A percentile compares a stretch with the other conserved stretches of the same genome.
These are phyloP conservation scores for Drosophila malerkotliana DNA, from an alignment of 1,140 invertebrate genomes.

Conservation along the genomic window DNA sequence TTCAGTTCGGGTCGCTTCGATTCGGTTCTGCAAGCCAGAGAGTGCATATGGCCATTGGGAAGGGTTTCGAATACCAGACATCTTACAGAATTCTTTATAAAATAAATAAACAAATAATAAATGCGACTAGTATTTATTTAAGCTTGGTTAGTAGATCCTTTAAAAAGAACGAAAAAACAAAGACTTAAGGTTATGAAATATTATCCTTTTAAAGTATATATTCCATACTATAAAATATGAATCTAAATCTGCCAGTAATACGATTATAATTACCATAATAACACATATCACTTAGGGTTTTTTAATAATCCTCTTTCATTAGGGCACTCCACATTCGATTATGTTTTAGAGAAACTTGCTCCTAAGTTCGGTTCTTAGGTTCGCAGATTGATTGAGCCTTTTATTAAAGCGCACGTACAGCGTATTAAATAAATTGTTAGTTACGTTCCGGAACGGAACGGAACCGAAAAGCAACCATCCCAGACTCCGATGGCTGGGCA, in stretches of 20 bases:
- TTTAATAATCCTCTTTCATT: background rate
- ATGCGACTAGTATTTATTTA: background rate
- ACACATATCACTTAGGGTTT: background rate
- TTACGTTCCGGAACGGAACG: slow-evolving; percentile 70
- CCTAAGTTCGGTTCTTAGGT: slow-evolving; percentile 43
- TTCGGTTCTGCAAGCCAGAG: slow-evolving; percentile 7
- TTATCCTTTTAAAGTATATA: too few relatives aligned
- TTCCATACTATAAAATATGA: too few relatives aligned
- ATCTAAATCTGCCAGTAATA: too few relatives aligned
- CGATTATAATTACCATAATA: too few relatives aligned
- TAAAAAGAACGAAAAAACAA: background rate
- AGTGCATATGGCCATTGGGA: slow-evolving; percentile 8
- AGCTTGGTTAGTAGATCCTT: background rate
- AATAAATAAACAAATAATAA: slow-evolving; percentile 1
- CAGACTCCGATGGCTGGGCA: slow-evolving; percentile 24
- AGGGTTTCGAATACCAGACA: slow-evolving; percentile 1
- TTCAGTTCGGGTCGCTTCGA: slow-evolving; percentile 60
- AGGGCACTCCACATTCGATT: slow-evolving; percentile 61
- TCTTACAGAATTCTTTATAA: background rate
- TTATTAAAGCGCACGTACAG: slow-evolving; percentile 83
- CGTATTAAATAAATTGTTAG: slow-evolving; percentile 84
- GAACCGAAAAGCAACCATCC: slow-evolving; percentile 20
- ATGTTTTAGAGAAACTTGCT: slow-evolving; percentile 34
- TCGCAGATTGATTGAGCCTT: slow-evolving; percentile 78
- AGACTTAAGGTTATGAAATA: background rate